Percentiles rank a stretch among this genome's conserved stretches.
Evolutionary conservation across 2,113 vertebrate species (phyloP).

Genomic region (Anguilla japonica): DNA sequence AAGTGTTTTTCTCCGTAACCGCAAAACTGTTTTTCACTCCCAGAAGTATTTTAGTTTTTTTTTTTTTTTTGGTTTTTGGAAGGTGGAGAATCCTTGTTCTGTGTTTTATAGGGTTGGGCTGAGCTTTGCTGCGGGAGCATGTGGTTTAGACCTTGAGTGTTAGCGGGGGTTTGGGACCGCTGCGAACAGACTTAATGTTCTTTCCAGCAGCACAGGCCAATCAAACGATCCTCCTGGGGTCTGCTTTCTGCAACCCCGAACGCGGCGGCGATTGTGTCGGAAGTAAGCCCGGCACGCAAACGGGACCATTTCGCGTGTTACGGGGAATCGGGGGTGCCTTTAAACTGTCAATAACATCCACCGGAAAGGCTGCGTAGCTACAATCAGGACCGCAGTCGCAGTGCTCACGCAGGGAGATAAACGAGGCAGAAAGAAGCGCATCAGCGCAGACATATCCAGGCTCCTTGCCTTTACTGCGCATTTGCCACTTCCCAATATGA

Average conservation of each 20-base stretch:
- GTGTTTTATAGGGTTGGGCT: not conserved
- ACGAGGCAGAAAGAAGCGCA: not conserved
- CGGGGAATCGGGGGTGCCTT: not conserved
- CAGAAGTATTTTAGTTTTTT: not conserved
- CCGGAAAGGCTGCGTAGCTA: not conserved
- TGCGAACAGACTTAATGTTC: constrained; percentile 1
- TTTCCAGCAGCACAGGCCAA: constrained; percentile 15
- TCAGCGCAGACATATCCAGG: not conserved
- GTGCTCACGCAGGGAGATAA: not conserved
- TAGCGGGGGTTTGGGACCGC: not conserved
- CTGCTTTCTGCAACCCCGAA: not conserved
- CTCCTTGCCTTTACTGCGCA: not conserved
- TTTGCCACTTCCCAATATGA: not conserved
- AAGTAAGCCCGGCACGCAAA: constrained; percentile 3
- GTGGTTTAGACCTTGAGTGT: not conserved
- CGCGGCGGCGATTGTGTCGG: not conserved
- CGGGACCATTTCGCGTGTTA: not conserved
- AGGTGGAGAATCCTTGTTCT: not conserved
- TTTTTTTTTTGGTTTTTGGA: not conserved
- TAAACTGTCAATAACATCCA: not conserved
- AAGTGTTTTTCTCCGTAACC: not conserved
- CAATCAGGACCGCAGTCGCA: not conserved
- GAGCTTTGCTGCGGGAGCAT: not conserved
- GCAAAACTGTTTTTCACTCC: not conserved
- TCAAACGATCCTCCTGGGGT: not conserved